Evolutionary conservation across 2,797 vertebrate species (phyloP).

Genomic region (Chelmon rostratus): DNA sequence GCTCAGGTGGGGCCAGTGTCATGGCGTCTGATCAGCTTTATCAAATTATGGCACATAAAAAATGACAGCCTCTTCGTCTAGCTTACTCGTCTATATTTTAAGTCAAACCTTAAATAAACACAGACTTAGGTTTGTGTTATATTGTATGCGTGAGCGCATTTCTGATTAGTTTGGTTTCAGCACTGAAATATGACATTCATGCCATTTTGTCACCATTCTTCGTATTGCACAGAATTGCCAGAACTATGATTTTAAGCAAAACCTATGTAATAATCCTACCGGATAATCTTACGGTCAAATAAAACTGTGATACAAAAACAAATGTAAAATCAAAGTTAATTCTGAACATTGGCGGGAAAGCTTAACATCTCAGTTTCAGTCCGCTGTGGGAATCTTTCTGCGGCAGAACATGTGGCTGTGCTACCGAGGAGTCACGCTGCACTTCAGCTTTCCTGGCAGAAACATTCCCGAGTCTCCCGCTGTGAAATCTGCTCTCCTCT

Average conservation of each 20-base stretch:
- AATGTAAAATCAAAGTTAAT: constrained; percentile 25
- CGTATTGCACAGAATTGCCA: constrained; percentile 74
- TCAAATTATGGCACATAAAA: constrained; percentile 65
- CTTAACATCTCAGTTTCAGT: constrained; percentile 33
- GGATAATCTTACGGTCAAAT: constrained; percentile 36
- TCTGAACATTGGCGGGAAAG: constrained; percentile 26
- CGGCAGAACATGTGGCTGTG: constrained; percentile 27
- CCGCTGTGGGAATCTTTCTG: constrained; percentile 27
- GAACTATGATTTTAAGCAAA: constrained; percentile 44
- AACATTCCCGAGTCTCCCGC: constrained; percentile 76
- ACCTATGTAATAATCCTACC: constrained; percentile 25
- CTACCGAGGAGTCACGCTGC: constrained; percentile 32
- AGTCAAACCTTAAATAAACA: constrained; percentile 47
- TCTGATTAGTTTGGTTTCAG: constrained; percentile 79
- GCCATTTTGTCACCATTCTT: constrained; percentile 45
- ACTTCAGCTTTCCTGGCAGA: constrained; percentile 75
- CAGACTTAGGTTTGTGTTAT: constrained; percentile 52
- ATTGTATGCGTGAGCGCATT: constrained; percentile 37
- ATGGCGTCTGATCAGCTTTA: constrained; percentile 36
- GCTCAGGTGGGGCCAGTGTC: constrained; percentile 35
- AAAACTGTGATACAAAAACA: constrained; percentile 1
- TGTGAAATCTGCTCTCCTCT: constrained; percentile 69
- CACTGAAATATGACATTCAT: constrained; percentile 77
- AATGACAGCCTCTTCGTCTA: constrained; percentile 61
- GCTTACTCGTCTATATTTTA: constrained; percentile 23